Conservation (phyloP, 2,797 vertebrate species). For the Coendou prehensilis region DNA sequence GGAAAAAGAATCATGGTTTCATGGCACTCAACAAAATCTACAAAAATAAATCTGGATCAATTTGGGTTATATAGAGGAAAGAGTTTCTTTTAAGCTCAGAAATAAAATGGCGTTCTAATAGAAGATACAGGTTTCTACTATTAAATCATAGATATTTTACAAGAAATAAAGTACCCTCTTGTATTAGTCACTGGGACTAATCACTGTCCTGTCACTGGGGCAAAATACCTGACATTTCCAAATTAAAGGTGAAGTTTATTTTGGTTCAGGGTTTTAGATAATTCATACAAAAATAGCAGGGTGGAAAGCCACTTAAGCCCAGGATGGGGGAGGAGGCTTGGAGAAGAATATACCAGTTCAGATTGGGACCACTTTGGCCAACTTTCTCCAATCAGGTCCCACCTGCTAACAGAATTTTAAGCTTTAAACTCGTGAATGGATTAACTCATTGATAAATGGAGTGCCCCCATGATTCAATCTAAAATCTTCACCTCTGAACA, state of each 20-base stretch:
- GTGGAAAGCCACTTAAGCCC: neutral
- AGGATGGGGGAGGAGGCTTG: neutral
- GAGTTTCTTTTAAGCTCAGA: constrained; percentile 7
- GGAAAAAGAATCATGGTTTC: neutral
- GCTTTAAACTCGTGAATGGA: neutral
- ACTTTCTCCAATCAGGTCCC: neutral
- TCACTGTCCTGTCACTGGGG: neutral
- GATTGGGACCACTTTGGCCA: neutral
- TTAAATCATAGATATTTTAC: neutral
- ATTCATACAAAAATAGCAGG: neutral
- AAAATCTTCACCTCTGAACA: neutral
- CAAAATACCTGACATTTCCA: neutral
- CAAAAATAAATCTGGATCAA: neutral
- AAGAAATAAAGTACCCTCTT: neutral
- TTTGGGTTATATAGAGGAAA: neutral
- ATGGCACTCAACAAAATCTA: neutral
- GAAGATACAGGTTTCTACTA: constrained; percentile 20
- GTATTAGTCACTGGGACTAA: neutral
- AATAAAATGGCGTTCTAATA: constrained; percentile 16
- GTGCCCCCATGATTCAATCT: neutral
- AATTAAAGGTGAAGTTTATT: neutral
- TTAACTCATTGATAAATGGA: neutral
- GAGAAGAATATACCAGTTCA: too few relatives aligned
- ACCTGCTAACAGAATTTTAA: neutral
- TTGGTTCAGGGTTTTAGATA: neutral